Evolutionary conservation across 1,140 invertebrate genomes (phyloP), one percentile per base, ranked within the genome.

Genomic region (Saccostrea glomerata): DNA sequence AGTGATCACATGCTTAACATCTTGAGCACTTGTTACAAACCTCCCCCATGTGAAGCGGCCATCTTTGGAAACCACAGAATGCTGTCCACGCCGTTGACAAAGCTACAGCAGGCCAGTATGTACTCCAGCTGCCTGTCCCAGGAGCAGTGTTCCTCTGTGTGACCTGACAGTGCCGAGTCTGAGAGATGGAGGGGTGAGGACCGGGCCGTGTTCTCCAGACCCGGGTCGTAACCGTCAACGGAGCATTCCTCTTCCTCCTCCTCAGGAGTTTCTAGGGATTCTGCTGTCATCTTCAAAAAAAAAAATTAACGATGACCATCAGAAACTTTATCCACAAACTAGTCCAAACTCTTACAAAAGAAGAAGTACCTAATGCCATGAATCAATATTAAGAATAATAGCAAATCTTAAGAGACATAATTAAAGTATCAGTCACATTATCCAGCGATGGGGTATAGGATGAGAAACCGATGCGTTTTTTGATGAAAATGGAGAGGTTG

Each of bases 81-180:
- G n/a, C 36, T 85, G 17, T 87, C 83, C 70, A 88, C 55, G 54
- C 87, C 70, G n/a, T 85, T 82, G 40, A 90, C 87, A 90, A 90
- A 90, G 47, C 89, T 87, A 77, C 85, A 88, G 85, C 89, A 88
- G 15, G 87, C 87, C 23, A 90, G 73, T 20, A 90, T 60, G 54
- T 90, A 90, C 36, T 90, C 89, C 5, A 90, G 30, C 82, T 90
- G 82, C n/a, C 87, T 86, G 86, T 86, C 85, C 87, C 88, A 89
- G 55, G 66, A 56, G 23, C 73, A 77, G 82, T 86, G 85, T 83
- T 88, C 88, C 36, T 88, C 88, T 63, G 85, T 73, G 66, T 86
- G 84, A 25, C 88, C 30, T 0, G 84, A 85, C 25, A 63, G 55
- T 25, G 84, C 55, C 23, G 23, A 25, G 0, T 77, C 70, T 0